Evolutionary conservation across 2,888 invertebrate genomes (phyloP).

Genomic region (Xanthorhoe spadicearia): DNA sequence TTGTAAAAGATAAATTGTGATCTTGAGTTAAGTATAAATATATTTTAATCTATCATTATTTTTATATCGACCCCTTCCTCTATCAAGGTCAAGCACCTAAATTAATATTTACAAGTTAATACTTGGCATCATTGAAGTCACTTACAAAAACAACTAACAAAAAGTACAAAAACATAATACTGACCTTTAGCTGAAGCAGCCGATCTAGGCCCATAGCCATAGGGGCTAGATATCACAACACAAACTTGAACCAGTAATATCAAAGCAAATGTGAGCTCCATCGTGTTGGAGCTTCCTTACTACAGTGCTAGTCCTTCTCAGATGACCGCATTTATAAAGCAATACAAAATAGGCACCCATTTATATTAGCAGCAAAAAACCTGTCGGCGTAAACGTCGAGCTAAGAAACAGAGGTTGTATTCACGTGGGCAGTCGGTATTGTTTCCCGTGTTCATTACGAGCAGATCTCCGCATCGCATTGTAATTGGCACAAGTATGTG

Average conservation of each 20-base stretch:
- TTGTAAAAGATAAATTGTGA: too few relatives aligned
- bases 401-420: conserved; percentile 71
- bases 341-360: conserved; percentile 74
- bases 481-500: conserved; percentile 49
- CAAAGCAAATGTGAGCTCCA: conserved; percentile 72
- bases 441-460: conserved; percentile 63
- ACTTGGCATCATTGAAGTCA: conserved; percentile 11
- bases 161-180: conserved; percentile 39
- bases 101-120: conserved; percentile 20
- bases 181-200: conserved; percentile 72
- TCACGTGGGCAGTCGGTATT: conserved; percentile 66
- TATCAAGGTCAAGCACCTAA: conserved; percentile 26
- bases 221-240: conserved; percentile 65
- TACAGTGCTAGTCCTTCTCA: conserved; percentile 70
- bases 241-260: conserved; percentile 60
- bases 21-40: too few relatives aligned
- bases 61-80: conserved; percentile 7
- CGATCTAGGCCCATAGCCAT: conserved; percentile 74
- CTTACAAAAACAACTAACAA: conserved; percentile 23
- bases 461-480: conserved; percentile 52
- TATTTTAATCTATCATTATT: neutral
- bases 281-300: conserved; percentile 73
- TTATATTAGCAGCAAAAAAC: conserved; percentile 75
- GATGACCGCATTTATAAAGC: conserved; percentile 78
- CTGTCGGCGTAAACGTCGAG: conserved; percentile 73